Base-by-base conservation (phyloP, 2,888 invertebrate species). In the Cheilosia impressa region DNA sequence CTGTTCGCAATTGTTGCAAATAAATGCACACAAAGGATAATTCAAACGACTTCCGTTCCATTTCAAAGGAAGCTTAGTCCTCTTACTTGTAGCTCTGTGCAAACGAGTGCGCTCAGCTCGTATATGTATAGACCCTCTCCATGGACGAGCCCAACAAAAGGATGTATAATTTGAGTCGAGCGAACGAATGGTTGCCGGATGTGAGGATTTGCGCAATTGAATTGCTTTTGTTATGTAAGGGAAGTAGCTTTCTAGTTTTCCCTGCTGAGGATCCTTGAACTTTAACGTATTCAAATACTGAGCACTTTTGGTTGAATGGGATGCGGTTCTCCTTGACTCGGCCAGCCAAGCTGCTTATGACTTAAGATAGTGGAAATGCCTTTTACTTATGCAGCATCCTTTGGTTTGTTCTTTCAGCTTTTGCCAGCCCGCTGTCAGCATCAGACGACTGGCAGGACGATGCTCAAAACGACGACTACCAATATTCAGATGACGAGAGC, bases 401-500 rank as follows among this genome's bases (percentile, higher is more conserved):
- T 65, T 50, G n/a, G 53, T 27, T 66, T 1, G 31, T 31, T 58
- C 53, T 77, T 77, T 43, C 57, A 85, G 85, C 45, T 22, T 52
- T 76, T 52, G 57, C 62, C 9, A 63, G 9, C 4, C 63, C 85
- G 6, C 60, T 34, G 41, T 34, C 75, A 57, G 55, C 47, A 22
- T 9, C 57, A 2, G 27, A 71, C n/a, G 72, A 76, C 45, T 31
- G 45, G 9, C 4, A 38, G 1, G 80, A 72, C 38, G 57, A 19
- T 3, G n/a, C 63, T 6, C 76, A 80, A 41, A 77, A 63, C 22
- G 85, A 81, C 10, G 85, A 85, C 10, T 85, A 85, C 58, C 34
- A 81, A 1, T 81, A 81, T 19, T 85, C 80, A 17, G 81, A 85
- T 15, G 85, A 85, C 17, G 71, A 80, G 24, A 57, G 80, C 34